Percentiles rank a stretch among this genome's conserved stretches.
These are phyloP conservation scores for Caenorhabditis sinica DNA, from an alignment of 2,888 invertebrate species.

Conservation along the genomic window DNA sequence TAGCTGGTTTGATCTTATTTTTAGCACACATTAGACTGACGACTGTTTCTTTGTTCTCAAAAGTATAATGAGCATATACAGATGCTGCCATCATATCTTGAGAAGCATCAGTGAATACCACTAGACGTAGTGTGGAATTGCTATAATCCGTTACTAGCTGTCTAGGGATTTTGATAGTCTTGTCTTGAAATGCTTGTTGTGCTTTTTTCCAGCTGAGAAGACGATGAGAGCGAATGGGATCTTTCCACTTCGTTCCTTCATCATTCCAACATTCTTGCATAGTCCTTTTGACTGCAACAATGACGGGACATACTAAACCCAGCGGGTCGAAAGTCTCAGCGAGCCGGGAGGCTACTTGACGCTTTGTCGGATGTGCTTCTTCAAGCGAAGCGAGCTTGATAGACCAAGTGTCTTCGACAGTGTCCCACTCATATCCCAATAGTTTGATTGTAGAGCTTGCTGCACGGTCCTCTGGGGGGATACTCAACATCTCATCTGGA, in stretches of 20 bases:
- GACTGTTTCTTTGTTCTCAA: background rate
- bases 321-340: no score
- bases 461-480: background rate
- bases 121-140: background rate
- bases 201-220: background rate
- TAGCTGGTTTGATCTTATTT: background rate
- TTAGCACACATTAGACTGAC: background rate
- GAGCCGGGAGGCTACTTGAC: no score
- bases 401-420: background rate
- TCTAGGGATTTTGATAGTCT: background rate
- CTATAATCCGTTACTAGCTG: background rate
- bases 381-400: background rate
- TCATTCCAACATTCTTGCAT: conserved; percentile 1
- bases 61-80: background rate
- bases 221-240: background rate
- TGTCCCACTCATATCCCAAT: background rate
- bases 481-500: background rate
- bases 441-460: background rate
- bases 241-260: background rate
- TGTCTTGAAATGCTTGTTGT: background rate
- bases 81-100: background rate
- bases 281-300: background rate
- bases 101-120: conserved; percentile 2
- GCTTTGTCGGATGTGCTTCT: background rate
- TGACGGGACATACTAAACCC: background rate